Base-by-base conservation (phyloP, 2,797 vertebrate genomes). In the Acrossocheilus fasciatus region DNA sequence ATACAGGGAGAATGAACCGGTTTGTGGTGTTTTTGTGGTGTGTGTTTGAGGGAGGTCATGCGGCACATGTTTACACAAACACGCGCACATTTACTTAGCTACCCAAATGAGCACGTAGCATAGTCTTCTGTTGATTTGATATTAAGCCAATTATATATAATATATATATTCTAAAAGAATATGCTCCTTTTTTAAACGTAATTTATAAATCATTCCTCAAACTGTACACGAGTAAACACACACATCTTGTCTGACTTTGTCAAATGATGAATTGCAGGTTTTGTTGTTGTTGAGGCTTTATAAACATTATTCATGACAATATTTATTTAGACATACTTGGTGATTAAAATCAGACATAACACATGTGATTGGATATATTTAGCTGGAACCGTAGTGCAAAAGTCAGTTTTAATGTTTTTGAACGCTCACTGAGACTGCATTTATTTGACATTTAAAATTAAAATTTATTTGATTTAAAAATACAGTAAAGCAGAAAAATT, bases 21-120 rank as follows among this genome's bases (percentile, higher is more conserved):
- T 72, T 78, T 69, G 43, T 39, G 50, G n/a, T 59, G 54, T 73
- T 43, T 66, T n/a, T 59, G 34, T 57, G 52, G n/a, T 26, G 50
- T 57, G 81, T 72, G n/a, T 39, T 59, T 79, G 64, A 36, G 36
- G 23, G 34, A 26, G 50, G 69, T 62, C 41, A 52, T 30, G 34
- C 30, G 54, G 2, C 68, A 72, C 43, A 30, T 30, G 2, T 15
- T 36, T 9, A 36, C 81, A 83, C 72, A 72, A 74, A 76, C 69
- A 70, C 23, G n/a, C 84, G 80, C 39, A 47, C 17, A 17, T 72
- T 81, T 74, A 74, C 68, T 41, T 54, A 20, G 4, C 23, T 47
- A 39, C 36, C 43, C 8, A 74, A 20, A 81, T 62, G 20, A 34
- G 30, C 62, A 79, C 0, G 47, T 18, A 18, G 4, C n/a, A 5